phyloP scores from a whole-genome alignment of 2,113 vertebrate species.

The Hippopotamus amphibius region DNA sequence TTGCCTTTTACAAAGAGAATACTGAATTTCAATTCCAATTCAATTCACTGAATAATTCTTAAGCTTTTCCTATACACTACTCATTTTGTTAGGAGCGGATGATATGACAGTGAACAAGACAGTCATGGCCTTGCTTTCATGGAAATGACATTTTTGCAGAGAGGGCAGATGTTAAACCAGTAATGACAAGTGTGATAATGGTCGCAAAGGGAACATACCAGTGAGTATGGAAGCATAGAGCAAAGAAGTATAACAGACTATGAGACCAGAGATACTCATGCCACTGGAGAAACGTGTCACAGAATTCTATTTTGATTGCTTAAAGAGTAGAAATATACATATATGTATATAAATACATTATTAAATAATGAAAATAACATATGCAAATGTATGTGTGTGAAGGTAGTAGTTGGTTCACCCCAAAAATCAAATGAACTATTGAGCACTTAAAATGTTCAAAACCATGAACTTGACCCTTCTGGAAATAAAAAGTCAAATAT shows the following conservation, averaged over 20 bases:
- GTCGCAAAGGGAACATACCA: background rate
- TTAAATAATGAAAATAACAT: background rate
- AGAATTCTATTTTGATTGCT: background rate
- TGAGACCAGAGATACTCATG: background rate
- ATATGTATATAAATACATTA: background rate
- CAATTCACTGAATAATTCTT: background rate
- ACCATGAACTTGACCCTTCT: background rate
- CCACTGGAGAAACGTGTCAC: background rate
- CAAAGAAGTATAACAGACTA: background rate
- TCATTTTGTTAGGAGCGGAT: background rate
- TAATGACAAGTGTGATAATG: background rate
- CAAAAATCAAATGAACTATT: background rate
- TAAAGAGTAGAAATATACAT: background rate
- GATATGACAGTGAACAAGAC: background rate
- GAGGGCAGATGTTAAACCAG: background rate
- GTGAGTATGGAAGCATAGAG: background rate
- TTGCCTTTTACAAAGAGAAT: background rate
- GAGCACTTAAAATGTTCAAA: background rate
- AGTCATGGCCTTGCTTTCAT: background rate
- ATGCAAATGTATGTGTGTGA: background rate
- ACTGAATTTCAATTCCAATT: slow-evolving; percentile 5
- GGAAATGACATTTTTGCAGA: background rate
- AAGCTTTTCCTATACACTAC: background rate
- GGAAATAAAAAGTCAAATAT: slow-evolving; percentile 2
- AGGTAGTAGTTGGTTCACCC: background rate